Base-by-base conservation (phyloP, 2,797 vertebrate species). In the Astyanax mexicanus region DNA sequence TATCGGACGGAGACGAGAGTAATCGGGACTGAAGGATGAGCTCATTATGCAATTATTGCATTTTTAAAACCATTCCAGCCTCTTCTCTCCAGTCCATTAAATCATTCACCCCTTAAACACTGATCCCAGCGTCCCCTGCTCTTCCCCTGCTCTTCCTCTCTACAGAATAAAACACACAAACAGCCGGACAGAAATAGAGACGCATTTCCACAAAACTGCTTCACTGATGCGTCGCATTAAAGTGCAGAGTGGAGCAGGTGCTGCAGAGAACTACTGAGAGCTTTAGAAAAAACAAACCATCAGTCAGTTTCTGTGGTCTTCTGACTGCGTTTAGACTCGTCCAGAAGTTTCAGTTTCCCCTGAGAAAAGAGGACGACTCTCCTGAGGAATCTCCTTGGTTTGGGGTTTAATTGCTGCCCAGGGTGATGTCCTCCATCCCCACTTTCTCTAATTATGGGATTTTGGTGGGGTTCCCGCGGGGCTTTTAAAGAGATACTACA, bases 331-430 rank as follows among this genome's bases (percentile, higher is more conserved):
- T 72, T 49, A 69, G 65, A 44, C 25, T 58, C 42, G 61, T 71
- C 47, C 61, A 60, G 9, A 67, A 72, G 47, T 67, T 67, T 23
- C 54, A 38, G 6, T 38, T 72, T 75, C 82, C 75, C 32, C 61
- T 66, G 74, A 61, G 74, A 73, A 64, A 35, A 37, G 10, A 13
- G 1, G 19, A 45, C 13, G 5, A 40, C 21, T 69, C 74, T 75
- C 42, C 12, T 27, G 19, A 72, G 65, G 52, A 61, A 44, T 29
- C 49, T 54, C 29, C 35, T 72, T 74, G 9, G 37, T 38, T 75
- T 35, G 42, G 45, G 55, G 35, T 69, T 80, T 82, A 82, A 84
- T 84, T 82, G 70, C 29, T 49, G 78, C 83, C 75, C 19, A 37
- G 29, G 78, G 80, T 79, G 58, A 55, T 47, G 73, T 83, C 60